These are phyloP conservation scores for Cynaeus angustus DNA, from an alignment of 2,888 invertebrate species.

Conservation along the genomic window DNA sequence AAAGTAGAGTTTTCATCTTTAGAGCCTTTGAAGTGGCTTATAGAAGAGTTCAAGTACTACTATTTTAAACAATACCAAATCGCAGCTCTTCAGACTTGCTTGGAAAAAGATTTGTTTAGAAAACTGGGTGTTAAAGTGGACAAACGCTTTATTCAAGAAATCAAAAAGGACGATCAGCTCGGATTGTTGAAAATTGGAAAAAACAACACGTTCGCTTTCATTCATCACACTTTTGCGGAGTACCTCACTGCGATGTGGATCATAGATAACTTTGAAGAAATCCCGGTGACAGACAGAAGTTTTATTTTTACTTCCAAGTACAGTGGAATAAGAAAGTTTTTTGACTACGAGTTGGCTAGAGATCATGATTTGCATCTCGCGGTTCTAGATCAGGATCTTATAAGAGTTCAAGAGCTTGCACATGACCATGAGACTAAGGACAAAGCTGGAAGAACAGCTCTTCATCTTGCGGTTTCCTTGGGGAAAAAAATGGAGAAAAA, in stretches of 20 bases:
- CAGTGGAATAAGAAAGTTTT: constrained; percentile 3
- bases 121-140: background rate
- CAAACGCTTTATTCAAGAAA: background rate
- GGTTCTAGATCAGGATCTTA: background rate
- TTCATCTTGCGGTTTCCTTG: background rate
- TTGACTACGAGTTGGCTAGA: background rate
- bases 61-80: background rate
- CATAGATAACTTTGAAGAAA: background rate
- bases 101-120: background rate
- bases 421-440: background rate
- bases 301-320: constrained; percentile 6
- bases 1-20: too few species aligned
- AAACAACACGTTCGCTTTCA: background rate
- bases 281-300: background rate
- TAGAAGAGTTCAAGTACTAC: background rate
- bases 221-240: background rate
- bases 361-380: background rate
- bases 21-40: too few species aligned
- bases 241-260: constrained; percentile 9
- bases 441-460: constrained; percentile 2
- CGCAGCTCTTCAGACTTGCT: background rate
- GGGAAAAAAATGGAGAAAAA: background rate
- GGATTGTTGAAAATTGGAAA: background rate
- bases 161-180: background rate
- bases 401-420: background rate